Conservation (phyloP, 92 coral and sea anemone genomes). For the Virgularia gustaviana region DNA sequence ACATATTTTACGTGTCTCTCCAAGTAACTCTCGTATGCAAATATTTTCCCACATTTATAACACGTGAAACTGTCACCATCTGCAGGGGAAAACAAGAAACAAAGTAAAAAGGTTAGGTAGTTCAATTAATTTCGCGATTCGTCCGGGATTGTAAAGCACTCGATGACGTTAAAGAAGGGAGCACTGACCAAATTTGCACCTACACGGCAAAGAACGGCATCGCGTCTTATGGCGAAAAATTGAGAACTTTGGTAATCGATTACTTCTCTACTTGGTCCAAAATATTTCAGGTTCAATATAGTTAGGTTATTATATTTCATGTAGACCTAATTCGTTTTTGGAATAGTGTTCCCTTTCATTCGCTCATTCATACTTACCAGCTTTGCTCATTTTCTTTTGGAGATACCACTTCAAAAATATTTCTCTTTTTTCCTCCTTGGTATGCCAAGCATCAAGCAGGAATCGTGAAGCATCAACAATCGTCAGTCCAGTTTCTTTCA, state of each 20-base stretch:
- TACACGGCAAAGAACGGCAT: too few species aligned
- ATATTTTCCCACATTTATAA: slow-evolving; percentile 97
- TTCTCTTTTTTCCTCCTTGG: slow-evolving; percentile 81
- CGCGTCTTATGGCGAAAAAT: too few species aligned
- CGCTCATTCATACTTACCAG: slow-evolving; percentile 17
- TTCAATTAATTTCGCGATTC: too few species aligned
- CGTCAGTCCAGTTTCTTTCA: slow-evolving; percentile 76
- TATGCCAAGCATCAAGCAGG: slow-evolving; percentile 70
- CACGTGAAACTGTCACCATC: slow-evolving; percentile 96
- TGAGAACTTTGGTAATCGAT: not conserved
- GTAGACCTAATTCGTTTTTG: not conserved
- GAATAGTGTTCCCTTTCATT: too few species aligned
- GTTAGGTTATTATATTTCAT: not conserved
- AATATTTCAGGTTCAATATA: too few species aligned
- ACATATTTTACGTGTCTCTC: slow-evolving; percentile 96
- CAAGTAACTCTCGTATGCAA: slow-evolving; percentile 93
- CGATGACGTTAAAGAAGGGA: not conserved
- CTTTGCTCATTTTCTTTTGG: slow-evolving; percentile 65
- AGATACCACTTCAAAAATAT: slow-evolving; percentile 87
- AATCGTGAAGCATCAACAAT: slow-evolving; percentile 76
- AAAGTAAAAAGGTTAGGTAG: too few species aligned
- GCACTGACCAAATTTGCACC: too few species aligned
- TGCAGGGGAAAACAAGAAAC: slow-evolving; percentile 13
- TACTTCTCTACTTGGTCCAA: too few species aligned
- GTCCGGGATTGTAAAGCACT: too few species aligned